Evolutionary conservation across 2,797 vertebrate species (phyloP), one percentile per base, ranked within the genome.

Genomic region (Enteromius trimaculatus): DNA sequence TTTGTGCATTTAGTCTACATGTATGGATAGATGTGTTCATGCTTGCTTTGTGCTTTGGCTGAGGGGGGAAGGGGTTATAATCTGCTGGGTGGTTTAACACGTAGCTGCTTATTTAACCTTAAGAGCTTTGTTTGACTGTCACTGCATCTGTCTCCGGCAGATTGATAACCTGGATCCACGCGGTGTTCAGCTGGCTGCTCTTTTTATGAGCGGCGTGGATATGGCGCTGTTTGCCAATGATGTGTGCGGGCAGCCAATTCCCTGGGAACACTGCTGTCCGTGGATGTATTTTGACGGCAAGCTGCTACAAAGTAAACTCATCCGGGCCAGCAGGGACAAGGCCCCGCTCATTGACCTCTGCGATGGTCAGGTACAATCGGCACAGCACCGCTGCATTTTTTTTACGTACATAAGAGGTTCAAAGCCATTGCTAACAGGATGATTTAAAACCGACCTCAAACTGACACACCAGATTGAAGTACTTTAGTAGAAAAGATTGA

Each of bases 231-330:
- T 99, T 86, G 97, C 96, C 80, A 99, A 98, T 0, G 97, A 98
- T 0, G 96, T 95, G 0, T 98, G 97, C 0, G 97, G 97, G 26
- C 97, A 98, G 92, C 97, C 97, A 0, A 93, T 99, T 88, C 97
- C 96, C 2, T 99, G 97, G 97, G 97, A 99, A 88, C 96, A 98
- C 93, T 97, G 97, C 94, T 99, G 97, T 89, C 97, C 97, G 0
- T 99, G 97, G 97, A 97, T 98, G 97, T 99, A 97, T 91, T 99
- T 98, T 88, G 97, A 99, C 80, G 97, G 97, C 83, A 98, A 98
- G 80, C 95, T 99, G 89, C 96, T 98, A 87, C 97, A 99, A 92
- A 97, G 96, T 91, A 98, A 97, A 92, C 96, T 98, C 89, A 95
- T 96, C 89, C 95, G 94, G 94, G 96, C 96, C 91, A 96, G 92